Evolutionary conservation across 1,140 invertebrate genomes (phyloP).

Genomic region (Diachasmimorpha longicaudata): DNA sequence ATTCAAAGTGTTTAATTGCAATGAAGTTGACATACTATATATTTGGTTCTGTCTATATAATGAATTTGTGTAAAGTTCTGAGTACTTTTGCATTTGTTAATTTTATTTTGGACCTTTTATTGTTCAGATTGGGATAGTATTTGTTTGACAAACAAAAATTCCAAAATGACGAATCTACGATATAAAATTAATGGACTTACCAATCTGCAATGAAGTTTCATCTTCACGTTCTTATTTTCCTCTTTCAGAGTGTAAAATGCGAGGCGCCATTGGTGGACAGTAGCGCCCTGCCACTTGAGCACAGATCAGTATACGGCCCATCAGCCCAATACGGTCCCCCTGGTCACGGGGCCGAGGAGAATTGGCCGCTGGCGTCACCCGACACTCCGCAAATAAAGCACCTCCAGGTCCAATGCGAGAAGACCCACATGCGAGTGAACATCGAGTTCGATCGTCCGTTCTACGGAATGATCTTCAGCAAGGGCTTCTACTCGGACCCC

Average conservation of each 20-base stretch:
- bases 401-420: conserved; percentile 93
- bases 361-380: conserved; percentile 81
- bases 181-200: too few species aligned
- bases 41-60: too few species aligned
- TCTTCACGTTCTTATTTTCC: too few species aligned
- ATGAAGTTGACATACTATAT: too few species aligned
- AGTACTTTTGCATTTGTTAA: too few species aligned
- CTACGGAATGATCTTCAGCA: conserved; percentile 95
- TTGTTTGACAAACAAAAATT: too few species aligned
- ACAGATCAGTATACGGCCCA: conserved; percentile 76
- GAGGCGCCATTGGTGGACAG: conserved; percentile 79
- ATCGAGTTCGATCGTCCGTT: conserved; percentile 94
- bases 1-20: too few species aligned
- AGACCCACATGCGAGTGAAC: conserved; percentile 93
- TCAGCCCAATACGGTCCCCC: conserved; percentile 71
- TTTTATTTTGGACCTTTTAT: too few species aligned
- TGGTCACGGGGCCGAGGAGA: conserved; percentile 69
- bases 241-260: conserved; percentile 72
- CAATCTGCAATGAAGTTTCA: too few species aligned
- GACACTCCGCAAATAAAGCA: conserved; percentile 92
- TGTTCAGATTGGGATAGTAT: too few species aligned
- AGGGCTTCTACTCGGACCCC: conserved; percentile 88
- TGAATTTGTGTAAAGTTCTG: too few species aligned
- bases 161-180: too few species aligned
- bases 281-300: conserved; percentile 78